Evolutionary conservation across 1,140 invertebrate species (phyloP), one percentile per base, ranked within the genome.

Genomic region (Venturia canescens): DNA sequence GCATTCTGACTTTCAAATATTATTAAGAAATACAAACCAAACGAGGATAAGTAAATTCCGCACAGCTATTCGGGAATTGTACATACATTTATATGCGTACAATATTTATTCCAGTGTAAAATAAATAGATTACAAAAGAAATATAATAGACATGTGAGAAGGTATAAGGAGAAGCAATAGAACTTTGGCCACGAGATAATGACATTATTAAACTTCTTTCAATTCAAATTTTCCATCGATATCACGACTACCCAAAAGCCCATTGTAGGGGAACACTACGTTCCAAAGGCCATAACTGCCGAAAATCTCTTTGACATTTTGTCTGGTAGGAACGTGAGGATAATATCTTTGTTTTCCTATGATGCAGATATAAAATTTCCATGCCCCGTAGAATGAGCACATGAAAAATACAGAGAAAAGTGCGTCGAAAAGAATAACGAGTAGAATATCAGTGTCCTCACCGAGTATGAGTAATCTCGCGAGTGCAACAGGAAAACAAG

Each of bases 231-330:
- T 88, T 80, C 82, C 84, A 71, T 84, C 82, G 7, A 87, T 84
- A 70, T 84, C 84, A 74, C 84, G 82, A n/a, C 81, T 84, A 31
- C 87, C 81, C 75, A 87, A 67, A 50, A 89, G 84, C 63, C 87
- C 88, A 53, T 89, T 89, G 15, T 87, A 88, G 0, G 88, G 88
- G 57, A 89, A 89, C 2, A 89, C 79, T 57, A 89, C 69, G 60
- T 89, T 89, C 5, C 75, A 86, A 23, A 88, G 48, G 66, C 88
- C 85, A 72, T 89, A 89, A 75, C 82, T 89, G 16, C 88, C 88
- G 81, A 89, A 89, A 48, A 89, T 86, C 48, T 89, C 85, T 26
- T 67, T 80, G 0, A 89, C 23, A 76, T 78, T 80, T 72, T 88
- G 84, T 69, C 69, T 86, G 74, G 81, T 81, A 9, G 79, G 72